These are phyloP conservation scores for Alsophila aescularia DNA, from an alignment of 2,888 invertebrate genomes.

Conservation along the genomic window DNA sequence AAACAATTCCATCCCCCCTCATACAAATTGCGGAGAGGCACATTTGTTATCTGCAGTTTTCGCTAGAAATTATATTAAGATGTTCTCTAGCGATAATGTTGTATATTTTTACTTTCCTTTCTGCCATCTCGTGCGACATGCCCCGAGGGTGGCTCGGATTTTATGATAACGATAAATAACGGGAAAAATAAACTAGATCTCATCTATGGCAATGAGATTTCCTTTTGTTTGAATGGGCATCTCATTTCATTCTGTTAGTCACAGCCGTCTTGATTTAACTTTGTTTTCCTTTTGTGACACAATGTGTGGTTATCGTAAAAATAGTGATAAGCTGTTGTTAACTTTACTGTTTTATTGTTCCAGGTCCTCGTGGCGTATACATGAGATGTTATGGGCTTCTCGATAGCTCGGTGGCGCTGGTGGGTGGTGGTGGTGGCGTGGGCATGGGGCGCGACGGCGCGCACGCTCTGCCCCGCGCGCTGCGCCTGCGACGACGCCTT, in stretches of 20 bases:
- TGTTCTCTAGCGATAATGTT: conserved; percentile 74
- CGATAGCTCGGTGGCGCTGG: conserved; percentile 80
- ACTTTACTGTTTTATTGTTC: conserved; percentile 51
- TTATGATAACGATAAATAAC: conserved; percentile 74
- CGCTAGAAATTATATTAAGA: conserved; percentile 80
- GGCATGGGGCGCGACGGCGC: conserved; percentile 81
- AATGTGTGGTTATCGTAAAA: conserved; percentile 10
- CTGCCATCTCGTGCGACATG: conserved; percentile 46
- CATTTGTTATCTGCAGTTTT: conserved; percentile 80
- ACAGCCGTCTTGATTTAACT: conserved; percentile 23
- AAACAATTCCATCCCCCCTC: conserved; percentile 76
- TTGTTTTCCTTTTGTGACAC: conserved; percentile 17
- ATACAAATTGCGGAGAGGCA: conserved; percentile 72
- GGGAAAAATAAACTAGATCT: conserved; percentile 66
- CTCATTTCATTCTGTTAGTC: conserved; percentile 33
- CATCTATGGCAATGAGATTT: conserved; percentile 62
- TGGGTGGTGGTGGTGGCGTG: conserved; percentile 82
- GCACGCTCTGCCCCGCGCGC: conserved; percentile 90
- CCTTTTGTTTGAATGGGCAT: conserved; percentile 44
- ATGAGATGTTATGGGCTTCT: conserved; percentile 84
- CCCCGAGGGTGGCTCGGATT: conserved; percentile 61
- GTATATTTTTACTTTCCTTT: conserved; percentile 70
- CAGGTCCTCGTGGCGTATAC: conserved; percentile 74
- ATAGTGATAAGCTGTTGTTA: neutral
- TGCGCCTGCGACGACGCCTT: conserved; percentile 92